Evolutionary conservation across 2,113 vertebrate genomes (phyloP).

Genomic region (Cyanoramphus novaezelandiae): DNA sequence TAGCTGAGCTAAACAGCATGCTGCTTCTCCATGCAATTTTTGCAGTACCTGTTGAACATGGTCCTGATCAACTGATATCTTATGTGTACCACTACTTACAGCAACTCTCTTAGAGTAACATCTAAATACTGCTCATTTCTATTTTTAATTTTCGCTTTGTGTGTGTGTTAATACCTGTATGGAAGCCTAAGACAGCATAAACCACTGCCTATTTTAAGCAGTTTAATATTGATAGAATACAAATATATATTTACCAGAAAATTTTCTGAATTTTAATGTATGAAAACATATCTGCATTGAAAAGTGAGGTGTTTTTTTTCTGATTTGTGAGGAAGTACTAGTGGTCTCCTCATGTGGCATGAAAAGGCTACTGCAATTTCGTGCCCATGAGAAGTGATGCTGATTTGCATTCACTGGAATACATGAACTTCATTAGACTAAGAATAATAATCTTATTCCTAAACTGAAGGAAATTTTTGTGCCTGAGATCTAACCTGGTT

Average conservation of each 20-base stretch:
- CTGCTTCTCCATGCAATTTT: constrained; percentile 23
- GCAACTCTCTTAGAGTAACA: background rate
- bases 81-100: background rate
- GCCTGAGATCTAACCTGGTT: background rate
- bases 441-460: background rate
- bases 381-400: background rate
- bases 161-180: background rate
- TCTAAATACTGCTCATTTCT: background rate
- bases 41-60: background rate
- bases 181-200: background rate
- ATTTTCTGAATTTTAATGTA: background rate
- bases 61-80: background rate
- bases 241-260: background rate
- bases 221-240: background rate
- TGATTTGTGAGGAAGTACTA: background rate
- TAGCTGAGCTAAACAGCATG: background rate
- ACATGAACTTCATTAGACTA: background rate
- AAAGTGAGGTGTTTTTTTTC: background rate
- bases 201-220: background rate
- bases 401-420: background rate
- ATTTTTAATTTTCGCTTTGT: background rate
- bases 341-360: background rate
- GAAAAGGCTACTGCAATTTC: background rate
- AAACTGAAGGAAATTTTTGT: background rate
- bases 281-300: background rate